These are phyloP conservation scores for Podarcis siculus DNA, from an alignment of 2,797 vertebrate genomes.

Conservation along the genomic window DNA sequence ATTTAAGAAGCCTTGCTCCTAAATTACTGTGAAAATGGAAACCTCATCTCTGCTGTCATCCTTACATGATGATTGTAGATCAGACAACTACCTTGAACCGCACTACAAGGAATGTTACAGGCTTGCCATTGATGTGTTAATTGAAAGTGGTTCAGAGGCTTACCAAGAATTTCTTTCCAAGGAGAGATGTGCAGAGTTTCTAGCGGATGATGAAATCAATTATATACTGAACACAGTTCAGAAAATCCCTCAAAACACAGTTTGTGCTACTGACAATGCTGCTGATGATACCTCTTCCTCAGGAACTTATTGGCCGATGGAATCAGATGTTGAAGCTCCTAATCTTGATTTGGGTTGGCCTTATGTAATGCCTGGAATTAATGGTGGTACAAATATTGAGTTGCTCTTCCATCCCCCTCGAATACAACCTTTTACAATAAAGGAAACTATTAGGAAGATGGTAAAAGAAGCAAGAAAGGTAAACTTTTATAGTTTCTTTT, in stretches of 20 bases:
- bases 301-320: slow-evolving; percentile 94
- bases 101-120: slow-evolving; percentile 96
- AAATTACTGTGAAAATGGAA: slow-evolving; percentile 80
- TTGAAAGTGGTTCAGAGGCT: slow-evolving; percentile 82
- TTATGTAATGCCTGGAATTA: slow-evolving; percentile 80
- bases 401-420: slow-evolving; percentile 93
- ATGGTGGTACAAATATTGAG: slow-evolving; percentile 86
- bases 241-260: slow-evolving; percentile 71
- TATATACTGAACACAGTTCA: slow-evolving; percentile 86
- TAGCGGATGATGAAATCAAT: slow-evolving; percentile 90
- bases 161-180: slow-evolving; percentile 89
- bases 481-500: slow-evolving; percentile 55
- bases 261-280: slow-evolving; percentile 75
- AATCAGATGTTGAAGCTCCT: slow-evolving; percentile 92
- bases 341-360: slow-evolving; percentile 97
- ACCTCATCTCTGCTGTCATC: slow-evolving; percentile 89
- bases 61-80: slow-evolving; percentile 84
- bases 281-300: slow-evolving; percentile 86
- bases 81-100: slow-evolving; percentile 89
- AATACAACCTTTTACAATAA: slow-evolving; percentile 91
- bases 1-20: slow-evolving; percentile 61
- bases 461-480: slow-evolving; percentile 96
- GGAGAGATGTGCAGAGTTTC: slow-evolving; percentile 87
- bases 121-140: slow-evolving; percentile 88
- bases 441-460: slow-evolving; percentile 91